phyloP scores from a whole-genome alignment of 2,113 vertebrate genomes.

The Salvelinus alpinus region DNA sequence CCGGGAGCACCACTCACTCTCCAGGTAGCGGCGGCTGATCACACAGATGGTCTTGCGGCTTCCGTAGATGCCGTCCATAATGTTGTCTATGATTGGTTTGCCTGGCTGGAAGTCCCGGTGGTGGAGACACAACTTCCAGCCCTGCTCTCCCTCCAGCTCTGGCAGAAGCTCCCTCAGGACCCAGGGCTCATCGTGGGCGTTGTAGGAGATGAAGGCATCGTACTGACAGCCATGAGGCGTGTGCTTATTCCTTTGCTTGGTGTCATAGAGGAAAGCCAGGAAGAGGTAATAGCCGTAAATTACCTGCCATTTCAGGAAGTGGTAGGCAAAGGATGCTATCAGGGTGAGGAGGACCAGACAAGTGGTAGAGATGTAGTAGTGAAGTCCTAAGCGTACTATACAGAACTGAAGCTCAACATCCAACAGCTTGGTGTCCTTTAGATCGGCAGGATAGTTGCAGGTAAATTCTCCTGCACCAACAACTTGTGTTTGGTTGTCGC shows the following conservation, averaged over 20 bases:
- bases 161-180: constrained; percentile 68
- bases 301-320: constrained; percentile 67
- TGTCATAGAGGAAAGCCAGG: constrained; percentile 63
- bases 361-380: constrained; percentile 56
- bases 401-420: constrained; percentile 55
- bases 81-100: constrained; percentile 74
- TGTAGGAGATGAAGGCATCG: constrained; percentile 79
- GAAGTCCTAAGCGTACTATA: constrained; percentile 28
- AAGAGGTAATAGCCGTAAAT: constrained; percentile 71
- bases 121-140: constrained; percentile 77
- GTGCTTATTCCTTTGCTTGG: constrained; percentile 44
- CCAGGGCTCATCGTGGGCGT: constrained; percentile 71
- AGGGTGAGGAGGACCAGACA: constrained; percentile 42
- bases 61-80: constrained; percentile 73
- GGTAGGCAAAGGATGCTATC: constrained; percentile 54
- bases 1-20: constrained; percentile 78
- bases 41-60: constrained; percentile 78
- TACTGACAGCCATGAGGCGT: constrained; percentile 45
- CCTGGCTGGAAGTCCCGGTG: constrained; percentile 80
- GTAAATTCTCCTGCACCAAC: constrained; percentile 58
- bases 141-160: constrained; percentile 70
- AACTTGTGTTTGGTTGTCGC: constrained; percentile 63
- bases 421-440: constrained; percentile 51
- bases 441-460: constrained; percentile 66
- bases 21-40: constrained; percentile 70